Evolutionary conservation across 2,113 vertebrate species (phyloP).

Genomic region (Misgurnus mizolepis): DNA sequence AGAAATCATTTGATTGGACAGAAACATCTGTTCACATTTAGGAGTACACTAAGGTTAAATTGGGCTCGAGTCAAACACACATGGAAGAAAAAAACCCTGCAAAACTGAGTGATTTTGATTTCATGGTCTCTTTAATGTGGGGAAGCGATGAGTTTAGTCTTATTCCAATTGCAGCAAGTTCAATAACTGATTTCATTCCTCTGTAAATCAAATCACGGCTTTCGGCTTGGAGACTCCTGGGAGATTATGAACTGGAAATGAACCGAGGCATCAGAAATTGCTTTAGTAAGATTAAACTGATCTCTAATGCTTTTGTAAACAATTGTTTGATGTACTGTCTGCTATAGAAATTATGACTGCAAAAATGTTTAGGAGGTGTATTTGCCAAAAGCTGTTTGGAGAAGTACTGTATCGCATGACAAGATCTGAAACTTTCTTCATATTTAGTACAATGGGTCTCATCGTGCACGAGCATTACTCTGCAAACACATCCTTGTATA

Average conservation of each 20-base stretch:
- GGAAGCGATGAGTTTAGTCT: too few relatives aligned
- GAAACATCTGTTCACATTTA: too few relatives aligned
- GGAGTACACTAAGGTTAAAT: too few relatives aligned
- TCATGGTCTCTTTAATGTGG: too few relatives aligned
- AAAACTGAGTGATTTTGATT: too few relatives aligned
- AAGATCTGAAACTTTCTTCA: neutral
- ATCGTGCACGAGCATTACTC: too few relatives aligned
- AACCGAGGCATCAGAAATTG: slow-evolving; percentile 16
- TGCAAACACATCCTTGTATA: too few relatives aligned
- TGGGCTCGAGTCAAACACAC: too few relatives aligned
- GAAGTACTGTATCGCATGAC: neutral
- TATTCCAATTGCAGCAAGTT: too few relatives aligned
- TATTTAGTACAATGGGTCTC: neutral
- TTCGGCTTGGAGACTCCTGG: slow-evolving; percentile 29
- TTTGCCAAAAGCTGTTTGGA: neutral
- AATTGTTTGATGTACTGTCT: slow-evolving; percentile 18
- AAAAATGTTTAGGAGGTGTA: slow-evolving; percentile 7
- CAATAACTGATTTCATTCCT: neutral
- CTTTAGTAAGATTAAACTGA: slow-evolving; percentile 16
- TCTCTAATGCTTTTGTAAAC: slow-evolving; percentile 19
- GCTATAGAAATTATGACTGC: slow-evolving; percentile 1
- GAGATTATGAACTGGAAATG: slow-evolving; percentile 36
- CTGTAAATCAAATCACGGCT: slow-evolving; percentile 4
- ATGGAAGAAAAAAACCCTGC: too few relatives aligned
- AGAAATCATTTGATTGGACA: too few relatives aligned